phyloP scores from a whole-genome alignment of 2,797 vertebrate genomes.

The Astyanax mexicanus region DNA sequence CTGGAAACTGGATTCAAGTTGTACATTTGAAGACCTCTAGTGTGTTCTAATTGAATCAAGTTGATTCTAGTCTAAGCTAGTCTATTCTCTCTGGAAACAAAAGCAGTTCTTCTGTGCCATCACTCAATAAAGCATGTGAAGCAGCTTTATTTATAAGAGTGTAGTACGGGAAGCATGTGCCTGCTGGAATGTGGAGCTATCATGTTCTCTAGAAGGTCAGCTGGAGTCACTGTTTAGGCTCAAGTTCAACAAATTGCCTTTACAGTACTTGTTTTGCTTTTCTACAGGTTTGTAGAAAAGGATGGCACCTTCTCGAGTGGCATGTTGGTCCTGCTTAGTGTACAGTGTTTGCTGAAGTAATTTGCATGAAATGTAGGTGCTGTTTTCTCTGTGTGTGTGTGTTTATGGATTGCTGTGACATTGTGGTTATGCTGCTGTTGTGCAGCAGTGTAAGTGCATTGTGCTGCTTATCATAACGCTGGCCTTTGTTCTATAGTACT shows the following conservation, averaged over 20 bases:
- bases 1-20: too few species aligned
- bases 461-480: slow-evolving; percentile 32
- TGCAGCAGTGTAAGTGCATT: neutral
- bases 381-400: slow-evolving; percentile 4
- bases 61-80: too few species aligned
- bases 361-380: neutral
- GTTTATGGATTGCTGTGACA: slow-evolving; percentile 14
- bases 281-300: neutral
- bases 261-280: too few species aligned
- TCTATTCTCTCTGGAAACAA: neutral
- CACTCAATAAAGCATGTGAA: too few species aligned
- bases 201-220: neutral
- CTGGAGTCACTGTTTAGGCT: neutral
- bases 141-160: too few species aligned
- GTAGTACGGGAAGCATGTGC: neutral
- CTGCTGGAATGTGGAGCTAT: neutral
- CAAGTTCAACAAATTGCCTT: neutral
- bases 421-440: slow-evolving; percentile 23
- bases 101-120: too few species aligned
- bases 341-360: neutral
- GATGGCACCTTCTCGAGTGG: neutral
- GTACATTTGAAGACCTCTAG: too few species aligned
- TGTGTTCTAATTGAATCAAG: too few species aligned
- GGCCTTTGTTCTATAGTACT: slow-evolving; percentile 44
- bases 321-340: neutral